phyloP scores from a whole-genome alignment of 1,140 invertebrate species.

The Lysiphlebus fabarum region DNA sequence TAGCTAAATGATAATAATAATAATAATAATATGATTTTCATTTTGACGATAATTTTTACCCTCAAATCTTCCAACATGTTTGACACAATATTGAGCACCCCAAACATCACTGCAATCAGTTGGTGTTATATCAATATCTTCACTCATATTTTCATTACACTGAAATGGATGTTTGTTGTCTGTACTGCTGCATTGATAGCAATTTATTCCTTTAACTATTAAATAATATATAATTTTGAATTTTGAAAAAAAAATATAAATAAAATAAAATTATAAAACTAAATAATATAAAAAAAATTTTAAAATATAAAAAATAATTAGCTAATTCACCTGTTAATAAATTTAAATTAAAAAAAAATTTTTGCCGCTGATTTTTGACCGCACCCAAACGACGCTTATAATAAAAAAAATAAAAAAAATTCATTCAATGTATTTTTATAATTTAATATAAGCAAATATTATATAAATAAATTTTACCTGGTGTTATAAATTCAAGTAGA shows the following conservation, averaged over 20 bases:
- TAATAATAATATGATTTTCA: background rate
- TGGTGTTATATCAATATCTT: constrained; percentile 65
- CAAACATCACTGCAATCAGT: constrained; percentile 75
- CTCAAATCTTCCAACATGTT: constrained; percentile 91
- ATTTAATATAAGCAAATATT: no score
- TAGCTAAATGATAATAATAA: no score
- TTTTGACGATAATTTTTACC: constrained; percentile 59
- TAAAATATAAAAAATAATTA: background rate
- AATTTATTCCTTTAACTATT: constrained; percentile 68
- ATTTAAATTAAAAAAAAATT: no score
- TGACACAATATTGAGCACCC: constrained; percentile 85
- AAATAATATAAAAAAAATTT: background rate
- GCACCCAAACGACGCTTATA: no score
- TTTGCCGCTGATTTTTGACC: no score
- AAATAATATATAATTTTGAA: no score
- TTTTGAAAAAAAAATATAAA: no score
- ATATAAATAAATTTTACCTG: no score
- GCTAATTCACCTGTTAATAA: background rate
- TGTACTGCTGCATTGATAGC: constrained; percentile 86
- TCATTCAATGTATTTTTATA: no score
- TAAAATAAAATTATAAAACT: constrained; percentile 20
- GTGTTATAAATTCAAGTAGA: no score
- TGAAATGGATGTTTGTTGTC: constrained; percentile 75
- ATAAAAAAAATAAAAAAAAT: no score
- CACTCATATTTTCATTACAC: constrained; percentile 81